Conservation (phyloP, 2,888 invertebrate genomes). For the Callyntrura guangdongensis region DNA sequence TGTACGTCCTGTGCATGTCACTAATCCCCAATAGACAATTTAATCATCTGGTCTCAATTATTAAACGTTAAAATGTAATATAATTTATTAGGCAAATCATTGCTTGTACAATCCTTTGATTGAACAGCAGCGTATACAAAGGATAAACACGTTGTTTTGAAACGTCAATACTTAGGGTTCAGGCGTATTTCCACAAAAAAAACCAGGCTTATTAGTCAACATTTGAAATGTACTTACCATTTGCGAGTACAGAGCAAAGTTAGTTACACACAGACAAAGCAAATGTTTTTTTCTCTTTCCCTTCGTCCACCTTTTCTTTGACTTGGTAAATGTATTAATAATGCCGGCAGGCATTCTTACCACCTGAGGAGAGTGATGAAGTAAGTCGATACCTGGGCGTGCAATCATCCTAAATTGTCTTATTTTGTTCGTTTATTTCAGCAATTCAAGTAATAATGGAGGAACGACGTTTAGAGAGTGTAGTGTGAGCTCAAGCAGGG, state of each 20-base stretch:
- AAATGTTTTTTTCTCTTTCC: background rate
- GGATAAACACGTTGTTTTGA: background rate
- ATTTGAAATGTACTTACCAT: background rate
- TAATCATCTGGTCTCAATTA: background rate
- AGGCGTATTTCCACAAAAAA: background rate
- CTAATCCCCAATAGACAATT: background rate
- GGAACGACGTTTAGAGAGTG: constrained; percentile 19
- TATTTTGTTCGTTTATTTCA: constrained; percentile 53
- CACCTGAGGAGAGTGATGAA: constrained; percentile 75
- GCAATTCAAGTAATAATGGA: constrained; percentile 44
- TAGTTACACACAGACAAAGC: background rate
- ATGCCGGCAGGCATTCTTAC: constrained; percentile 64
- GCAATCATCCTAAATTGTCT: constrained; percentile 70
- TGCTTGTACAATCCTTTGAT: background rate
- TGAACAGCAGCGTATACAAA: background rate
- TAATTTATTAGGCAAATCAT: constrained; percentile 5
- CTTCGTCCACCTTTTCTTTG: constrained; percentile 8
- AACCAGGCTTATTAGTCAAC: background rate
- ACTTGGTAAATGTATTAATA: constrained; percentile 44
- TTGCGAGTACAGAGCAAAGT: background rate
- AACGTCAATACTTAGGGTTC: background rate
- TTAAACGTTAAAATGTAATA: background rate
- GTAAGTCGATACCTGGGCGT: constrained; percentile 66
- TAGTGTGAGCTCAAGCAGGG: constrained; percentile 47
- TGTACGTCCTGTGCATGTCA: background rate